Base-by-base conservation (phyloP, 2,113 vertebrate genomes). In the Syngnathus typhle region DNA sequence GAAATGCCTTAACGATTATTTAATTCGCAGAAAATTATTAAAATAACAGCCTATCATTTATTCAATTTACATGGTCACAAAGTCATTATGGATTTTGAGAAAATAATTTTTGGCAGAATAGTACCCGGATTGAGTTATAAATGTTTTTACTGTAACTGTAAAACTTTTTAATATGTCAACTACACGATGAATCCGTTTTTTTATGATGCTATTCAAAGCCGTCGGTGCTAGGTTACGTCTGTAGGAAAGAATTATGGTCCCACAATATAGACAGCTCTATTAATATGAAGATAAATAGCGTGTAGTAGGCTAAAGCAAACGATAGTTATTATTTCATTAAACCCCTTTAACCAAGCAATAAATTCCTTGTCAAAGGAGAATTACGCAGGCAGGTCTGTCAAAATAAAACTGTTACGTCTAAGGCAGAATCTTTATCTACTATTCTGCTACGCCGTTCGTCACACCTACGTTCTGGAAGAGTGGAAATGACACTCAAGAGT, bases 21-120 rank as follows among this genome's bases (percentile, higher is more conserved):
- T 78, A 65, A 78, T 78, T 13, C 46, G 46, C 66, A 67, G 55
- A 69, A 79, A 67, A 67, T 66, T 54, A 60, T 74, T 65, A 70
- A 60, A 3, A 56, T 9, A 58, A 71, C 49, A 64, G 64, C 15
- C 60, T 38, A 75, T 82, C 16, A 75, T 75, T 76, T 78, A 81
- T 79, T 81, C 68, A 76, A 72, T 69, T 71, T 58, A 16, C 70
- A 68, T 38, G n/a, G 69, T 44, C 52, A 54, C 51, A 44, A 77
- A 69, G 59, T 69, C 73, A 32, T 32, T 32, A 32, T 32, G 27
- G 27, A 32, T 32, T 32, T 32, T 32, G 27, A 32, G 27, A 44
- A 43, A 44, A 62, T 8, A 41, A 18, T 11, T 54, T 23, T 21
- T 52, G 13, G 46, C 16, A 10, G 19, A 52, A 19, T 21, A 5